Base-by-base conservation (phyloP, 2,113 vertebrate genomes). In the Pteropus alecto region DNA sequence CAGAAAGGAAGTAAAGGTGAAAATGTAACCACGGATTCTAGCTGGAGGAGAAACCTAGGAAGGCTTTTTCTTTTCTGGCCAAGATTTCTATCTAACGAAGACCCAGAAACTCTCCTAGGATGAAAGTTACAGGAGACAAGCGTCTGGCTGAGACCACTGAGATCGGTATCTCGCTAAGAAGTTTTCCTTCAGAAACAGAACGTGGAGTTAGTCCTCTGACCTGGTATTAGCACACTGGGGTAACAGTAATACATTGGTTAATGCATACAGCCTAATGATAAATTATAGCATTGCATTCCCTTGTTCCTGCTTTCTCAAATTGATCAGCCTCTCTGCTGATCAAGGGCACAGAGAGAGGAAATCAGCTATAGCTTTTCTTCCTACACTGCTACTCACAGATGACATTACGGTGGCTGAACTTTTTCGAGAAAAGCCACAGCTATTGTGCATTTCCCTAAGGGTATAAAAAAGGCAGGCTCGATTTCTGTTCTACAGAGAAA, bases 1-100 rank as follows among this genome's bases (percentile, higher is more conserved):
- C 78, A 84, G 70, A 96, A 95, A 95, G 11, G 19, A 97, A 94
- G 33, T 54, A n/a, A 96, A 51, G 22, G 14, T 41, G 48, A 96
- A 82, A 61, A 89, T 86, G 87, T 90, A 61, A 97, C 82, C 71
- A 68, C 60, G 1, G 95, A 43, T 35, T 16, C 10, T 58, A 93
- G 67, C 16, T 73, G 30, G 90, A 86, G 10, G 33, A 96, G 30
- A 30, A 30, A n/a, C 41, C 51, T 1, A 89, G n/a, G 43, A 90
- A 97, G 61, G 24, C 0, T 11, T n/a, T 43, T 35, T 92, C 48
- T 65, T 90, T 92, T 94, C 81, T 85, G 78, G 87, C 91, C 19
- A 96, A 38, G 30, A 84, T 63, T 97, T 74, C 71, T 77, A 87
- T 83, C 63, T 73, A 89, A 26, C 18, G 78, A 68, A 48, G 81